phyloP scores from a whole-genome alignment of 2,113 vertebrate genomes.

The Silurus meridionalis region DNA sequence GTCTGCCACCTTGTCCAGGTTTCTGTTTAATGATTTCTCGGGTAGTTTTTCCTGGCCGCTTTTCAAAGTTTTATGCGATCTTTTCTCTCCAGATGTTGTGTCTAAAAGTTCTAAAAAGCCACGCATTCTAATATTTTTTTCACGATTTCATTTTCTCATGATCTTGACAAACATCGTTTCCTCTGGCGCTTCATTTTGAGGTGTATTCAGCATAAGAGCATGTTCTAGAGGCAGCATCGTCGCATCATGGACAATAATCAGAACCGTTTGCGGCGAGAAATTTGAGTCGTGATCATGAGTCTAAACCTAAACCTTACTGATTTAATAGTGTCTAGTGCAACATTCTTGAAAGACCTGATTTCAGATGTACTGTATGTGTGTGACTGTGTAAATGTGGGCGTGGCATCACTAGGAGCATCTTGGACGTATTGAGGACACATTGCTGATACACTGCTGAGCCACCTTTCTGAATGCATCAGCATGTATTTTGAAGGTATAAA shows the following conservation, averaged over 20 bases:
- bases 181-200: too few species aligned
- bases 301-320: background rate
- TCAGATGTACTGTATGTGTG: background rate
- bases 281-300: too few species aligned
- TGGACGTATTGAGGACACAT: slow-evolving; percentile 3
- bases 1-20: background rate
- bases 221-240: too few species aligned
- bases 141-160: too few species aligned
- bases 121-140: too few species aligned
- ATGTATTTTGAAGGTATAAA: background rate
- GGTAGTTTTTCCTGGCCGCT: background rate
- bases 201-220: too few species aligned
- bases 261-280: too few species aligned
- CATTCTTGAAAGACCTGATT: background rate
- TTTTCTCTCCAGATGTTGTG: background rate
- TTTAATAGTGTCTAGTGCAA: background rate
- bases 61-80: background rate
- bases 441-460: background rate
- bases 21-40: background rate
- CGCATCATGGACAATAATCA: too few species aligned
- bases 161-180: too few species aligned
- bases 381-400: background rate
- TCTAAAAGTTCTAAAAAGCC: too few species aligned
- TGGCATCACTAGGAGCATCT: background rate
- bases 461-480: background rate